A percentile compares a stretch with the other conserved stretches of the same genome.
These are phyloP conservation scores for Platysteira castanea DNA, from an alignment of 2,113 vertebrate species.

Conservation along the genomic window DNA sequence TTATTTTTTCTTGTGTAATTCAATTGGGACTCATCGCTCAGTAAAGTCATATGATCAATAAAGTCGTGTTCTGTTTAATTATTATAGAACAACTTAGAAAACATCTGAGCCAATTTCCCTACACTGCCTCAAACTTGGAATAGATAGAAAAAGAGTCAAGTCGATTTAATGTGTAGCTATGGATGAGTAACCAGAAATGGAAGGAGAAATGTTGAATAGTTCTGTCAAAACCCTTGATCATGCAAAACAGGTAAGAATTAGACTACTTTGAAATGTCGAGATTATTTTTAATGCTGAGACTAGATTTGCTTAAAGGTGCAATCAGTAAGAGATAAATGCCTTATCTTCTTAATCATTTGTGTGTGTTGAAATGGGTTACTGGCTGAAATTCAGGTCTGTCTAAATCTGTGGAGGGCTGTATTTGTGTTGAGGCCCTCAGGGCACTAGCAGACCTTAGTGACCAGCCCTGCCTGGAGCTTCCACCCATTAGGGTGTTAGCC, in stretches of 20 bases:
- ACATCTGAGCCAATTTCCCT: neutral
- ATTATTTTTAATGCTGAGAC: neutral
- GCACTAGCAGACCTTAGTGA: neutral
- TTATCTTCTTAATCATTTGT: neutral
- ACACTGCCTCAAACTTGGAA: neutral
- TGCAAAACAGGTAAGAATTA: neutral
- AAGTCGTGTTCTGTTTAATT: neutral
- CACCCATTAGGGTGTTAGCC: neutral
- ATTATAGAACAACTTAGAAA: neutral
- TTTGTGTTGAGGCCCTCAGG: neutral
- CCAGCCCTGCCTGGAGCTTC: neutral
- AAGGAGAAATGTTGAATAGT: neutral
- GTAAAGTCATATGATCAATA: neutral
- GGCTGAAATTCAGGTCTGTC: neutral
- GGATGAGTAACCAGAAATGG: neutral
- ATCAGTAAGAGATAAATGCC: neutral
- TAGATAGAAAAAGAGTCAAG: neutral
- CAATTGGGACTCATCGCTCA: neutral
- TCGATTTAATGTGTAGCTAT: neutral
- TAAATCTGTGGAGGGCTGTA: neutral
- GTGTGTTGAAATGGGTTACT: neutral
- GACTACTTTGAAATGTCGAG: neutral
- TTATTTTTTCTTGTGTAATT: neutral
- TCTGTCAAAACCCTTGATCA: neutral
- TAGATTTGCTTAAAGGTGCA: neutral